Base-by-base conservation (phyloP, 2,797 vertebrate genomes). In the Bucorvus abyssinicus region DNA sequence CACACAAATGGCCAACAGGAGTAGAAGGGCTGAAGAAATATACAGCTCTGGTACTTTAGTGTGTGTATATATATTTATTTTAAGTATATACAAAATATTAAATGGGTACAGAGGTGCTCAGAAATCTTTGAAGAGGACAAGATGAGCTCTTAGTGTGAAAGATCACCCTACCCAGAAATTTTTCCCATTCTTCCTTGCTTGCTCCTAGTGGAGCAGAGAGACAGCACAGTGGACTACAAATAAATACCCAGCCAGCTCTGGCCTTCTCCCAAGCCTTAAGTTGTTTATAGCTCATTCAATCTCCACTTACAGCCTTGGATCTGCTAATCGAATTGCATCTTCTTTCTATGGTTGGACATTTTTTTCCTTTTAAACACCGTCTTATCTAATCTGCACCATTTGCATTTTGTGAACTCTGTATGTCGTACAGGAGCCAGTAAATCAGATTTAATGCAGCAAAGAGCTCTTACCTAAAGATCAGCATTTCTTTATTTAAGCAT, bases 251-350 rank as follows among this genome's bases (percentile, higher is more conserved):
- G 89, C 44, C 73, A 89, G 27, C 0, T 6, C 49, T 94, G 95
- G 93, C 93, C 83, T 81, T 69, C 38, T 93, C 89, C 95, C 95
- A 97, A 67, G 70, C 83, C 85, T 84, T 95, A 94, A 94, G 88
- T 79, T 70, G 95, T 84, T 95, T 94, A 94, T 84, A 90, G 85
- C 52, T 78, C 44, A 38, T 93, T 97, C 70, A 1, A 88, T 93
- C 85, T 68, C 59, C 70, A 70, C 83, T 83, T 93, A 65, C 55
- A 95, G 89, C 83, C 85, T 82, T 73, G 83, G 70, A 65, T 88
- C 87, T 74, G 60, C 74, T 95, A 82, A 96, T 95, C 74, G 2
- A 95, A 79, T 91, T 49, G 77, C 74, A 88, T 94, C 91, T 89
- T 64, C 85, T 42, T 82, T 69, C 83, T 60, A 42, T 5, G 85